Evolutionary conservation across 2,888 invertebrate species (phyloP).

Genomic region (Parthenolecanium corni): DNA sequence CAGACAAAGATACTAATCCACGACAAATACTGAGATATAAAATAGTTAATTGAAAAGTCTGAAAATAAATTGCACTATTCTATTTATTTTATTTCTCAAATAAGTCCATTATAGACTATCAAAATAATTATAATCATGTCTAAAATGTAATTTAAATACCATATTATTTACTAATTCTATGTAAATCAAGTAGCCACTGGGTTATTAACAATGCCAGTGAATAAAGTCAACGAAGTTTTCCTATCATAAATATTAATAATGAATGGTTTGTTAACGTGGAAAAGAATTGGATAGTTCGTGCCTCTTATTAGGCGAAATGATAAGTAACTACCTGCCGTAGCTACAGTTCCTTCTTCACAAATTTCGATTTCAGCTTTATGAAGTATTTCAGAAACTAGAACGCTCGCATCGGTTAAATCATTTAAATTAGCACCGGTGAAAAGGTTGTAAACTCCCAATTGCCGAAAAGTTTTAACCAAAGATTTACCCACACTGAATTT

Average conservation of each 20-base stretch:
- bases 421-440: constrained; percentile 41
- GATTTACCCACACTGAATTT: constrained; percentile 50
- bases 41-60: too few species aligned
- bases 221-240: constrained; percentile 39
- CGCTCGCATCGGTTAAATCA: constrained; percentile 22
- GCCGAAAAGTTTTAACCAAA: constrained; percentile 43
- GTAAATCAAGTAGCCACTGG: too few species aligned
- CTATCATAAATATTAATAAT: constrained; percentile 42
- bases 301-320: constrained; percentile 39
- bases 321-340: constrained; percentile 40
- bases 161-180: too few species aligned
- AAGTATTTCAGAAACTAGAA: constrained; percentile 37
- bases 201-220: constrained; percentile 38
- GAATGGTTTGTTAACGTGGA: constrained; percentile 41
- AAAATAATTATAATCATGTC: too few species aligned
- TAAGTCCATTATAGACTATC: too few species aligned
- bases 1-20: too few species aligned
- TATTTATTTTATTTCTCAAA: too few species aligned
- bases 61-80: too few species aligned
- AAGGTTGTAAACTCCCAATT: too few species aligned
- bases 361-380: constrained; percentile 43
- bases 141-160: too few species aligned
- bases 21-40: too few species aligned
- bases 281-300: constrained; percentile 40
- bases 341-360: constrained; percentile 43